These are phyloP conservation scores for Otocyon megalotis DNA, from an alignment of 2,113 vertebrate genomes.

Conservation along the genomic window DNA sequence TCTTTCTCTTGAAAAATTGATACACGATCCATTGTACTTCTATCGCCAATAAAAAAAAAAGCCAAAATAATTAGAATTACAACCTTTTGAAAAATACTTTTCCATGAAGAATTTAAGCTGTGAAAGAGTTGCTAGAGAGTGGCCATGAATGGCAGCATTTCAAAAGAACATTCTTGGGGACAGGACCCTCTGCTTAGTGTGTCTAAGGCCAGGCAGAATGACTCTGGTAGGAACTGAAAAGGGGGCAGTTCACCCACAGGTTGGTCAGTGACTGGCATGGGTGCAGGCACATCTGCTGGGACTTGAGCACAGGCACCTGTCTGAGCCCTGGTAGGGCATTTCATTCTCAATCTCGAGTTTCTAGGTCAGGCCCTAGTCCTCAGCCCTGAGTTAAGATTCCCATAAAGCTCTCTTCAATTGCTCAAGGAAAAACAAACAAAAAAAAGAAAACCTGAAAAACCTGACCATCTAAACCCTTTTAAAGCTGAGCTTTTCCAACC, in stretches of 20 bases:
- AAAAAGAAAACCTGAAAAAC: not conserved
- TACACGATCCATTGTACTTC: too few relatives aligned
- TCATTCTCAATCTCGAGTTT: not conserved
- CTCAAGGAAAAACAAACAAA: not conserved
- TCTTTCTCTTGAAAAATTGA: not conserved
- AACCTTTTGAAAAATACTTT: not conserved
- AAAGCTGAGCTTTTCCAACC: not conserved
- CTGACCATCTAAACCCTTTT: not conserved
- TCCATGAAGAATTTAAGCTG: not conserved
- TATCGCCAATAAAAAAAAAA: not conserved
- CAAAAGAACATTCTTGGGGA: not conserved
- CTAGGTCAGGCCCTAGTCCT: not conserved
- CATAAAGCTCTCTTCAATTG: not conserved
- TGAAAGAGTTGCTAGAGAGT: not conserved
- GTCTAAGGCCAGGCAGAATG: not conserved
- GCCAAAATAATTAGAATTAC: not conserved
- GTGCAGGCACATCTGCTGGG: not conserved
- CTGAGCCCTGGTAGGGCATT: not conserved
- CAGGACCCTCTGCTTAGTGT: not conserved
- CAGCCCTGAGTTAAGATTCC: not conserved
- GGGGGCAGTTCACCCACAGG: not conserved
- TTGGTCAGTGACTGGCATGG: not conserved
- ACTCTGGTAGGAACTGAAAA: not conserved
- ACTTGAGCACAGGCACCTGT: not conserved
- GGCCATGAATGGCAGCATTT: not conserved